Base-by-base conservation (phyloP, 1,140 invertebrate genomes). In the Drosophila kikkawai region DNA sequence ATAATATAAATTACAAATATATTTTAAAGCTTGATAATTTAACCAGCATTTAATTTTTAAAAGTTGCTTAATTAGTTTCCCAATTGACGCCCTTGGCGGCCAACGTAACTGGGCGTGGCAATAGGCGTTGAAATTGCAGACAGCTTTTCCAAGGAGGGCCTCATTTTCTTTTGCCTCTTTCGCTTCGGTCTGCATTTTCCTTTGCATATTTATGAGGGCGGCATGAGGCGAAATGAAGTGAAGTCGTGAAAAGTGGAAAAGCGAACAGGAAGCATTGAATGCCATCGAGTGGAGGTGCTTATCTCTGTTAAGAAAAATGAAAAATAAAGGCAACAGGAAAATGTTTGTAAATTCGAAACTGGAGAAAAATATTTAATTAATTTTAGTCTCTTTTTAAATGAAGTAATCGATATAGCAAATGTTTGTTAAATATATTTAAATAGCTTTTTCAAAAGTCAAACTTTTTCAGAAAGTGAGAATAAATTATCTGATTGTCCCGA, bases 181-280 rank as follows among this genome's bases (percentile, higher is more conserved):
- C 65, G 61, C 82, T 64, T 80, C 76, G 76, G 48, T 73, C 83
- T 86, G 79, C 75, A 82, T 82, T 83, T 87, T 61, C 74, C 76
- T 82, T 86, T 82, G 82, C 82, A 87, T 88, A 88, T 86, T 83
- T 86, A 88, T 88, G 71, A 88, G 80, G 84, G 75, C 61, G 68
- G 58, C 42, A 9, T 29, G 13, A 34, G 29, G 36, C 15, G 57
- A 26, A 26, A 48, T 13, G 34, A 64, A 39, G 47, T 9, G 2
- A 42, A 51, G 19, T 39, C 48, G 34, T 55, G 73, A 42, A 39
- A 39, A 41, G 22, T 4, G n/a, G 36, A n/a, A 37, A 65, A 36
- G 11, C 41, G 22, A 44, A 47, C 36, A 66, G 42, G 29, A 75
- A 41, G 37, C 70, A 73, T 73, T 73, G 70, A 73, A 73, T 45